A percentile compares a stretch with the other conserved stretches of the same genome.
Evolutionary conservation across 2,113 vertebrate genomes (phyloP).

Genomic region (Machaerirhynchus nigripectus): DNA sequence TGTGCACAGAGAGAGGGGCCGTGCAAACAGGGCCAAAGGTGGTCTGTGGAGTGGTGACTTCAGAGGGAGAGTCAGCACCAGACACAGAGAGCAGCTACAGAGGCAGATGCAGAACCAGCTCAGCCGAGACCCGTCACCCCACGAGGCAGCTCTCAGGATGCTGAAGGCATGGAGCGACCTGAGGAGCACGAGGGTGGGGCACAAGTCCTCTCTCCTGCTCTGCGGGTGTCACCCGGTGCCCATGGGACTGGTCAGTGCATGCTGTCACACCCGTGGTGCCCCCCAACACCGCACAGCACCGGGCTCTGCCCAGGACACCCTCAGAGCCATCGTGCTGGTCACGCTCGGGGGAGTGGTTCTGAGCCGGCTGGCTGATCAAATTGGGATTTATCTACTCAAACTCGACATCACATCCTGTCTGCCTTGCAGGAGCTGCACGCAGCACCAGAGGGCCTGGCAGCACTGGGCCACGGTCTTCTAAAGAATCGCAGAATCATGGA

Average conservation of each 20-base stretch:
- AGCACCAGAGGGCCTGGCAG: neutral
- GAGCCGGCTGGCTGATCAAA: neutral
- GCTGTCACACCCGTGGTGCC: neutral
- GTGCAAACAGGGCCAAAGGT: neutral
- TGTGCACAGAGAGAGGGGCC: neutral
- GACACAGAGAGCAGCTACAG: neutral
- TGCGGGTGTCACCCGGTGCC: neutral
- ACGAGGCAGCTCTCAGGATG: neutral
- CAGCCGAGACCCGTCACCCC: rapidly evolving
- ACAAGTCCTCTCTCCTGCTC: neutral
- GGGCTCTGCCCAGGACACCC: neutral
- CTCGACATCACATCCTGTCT: rapidly evolving
- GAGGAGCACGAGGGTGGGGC: neutral
- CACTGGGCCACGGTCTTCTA: neutral
- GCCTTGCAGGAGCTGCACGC: rapidly evolving
- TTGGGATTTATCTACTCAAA: neutral
- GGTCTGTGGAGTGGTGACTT: rapidly evolving
- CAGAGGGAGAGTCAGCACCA: neutral
- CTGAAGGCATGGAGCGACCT: rapidly evolving
- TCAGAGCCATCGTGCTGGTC: rapidly evolving
- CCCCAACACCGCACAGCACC: neutral
- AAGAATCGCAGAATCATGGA: neutral
- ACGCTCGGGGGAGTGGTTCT: rapidly evolving
- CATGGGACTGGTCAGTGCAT: neutral
- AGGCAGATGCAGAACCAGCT: neutral